A percentile compares a stretch with the other conserved stretches of the same genome.
Conservation (phyloP, 2,113 vertebrate genomes). For the Melierax canorus region DNA sequence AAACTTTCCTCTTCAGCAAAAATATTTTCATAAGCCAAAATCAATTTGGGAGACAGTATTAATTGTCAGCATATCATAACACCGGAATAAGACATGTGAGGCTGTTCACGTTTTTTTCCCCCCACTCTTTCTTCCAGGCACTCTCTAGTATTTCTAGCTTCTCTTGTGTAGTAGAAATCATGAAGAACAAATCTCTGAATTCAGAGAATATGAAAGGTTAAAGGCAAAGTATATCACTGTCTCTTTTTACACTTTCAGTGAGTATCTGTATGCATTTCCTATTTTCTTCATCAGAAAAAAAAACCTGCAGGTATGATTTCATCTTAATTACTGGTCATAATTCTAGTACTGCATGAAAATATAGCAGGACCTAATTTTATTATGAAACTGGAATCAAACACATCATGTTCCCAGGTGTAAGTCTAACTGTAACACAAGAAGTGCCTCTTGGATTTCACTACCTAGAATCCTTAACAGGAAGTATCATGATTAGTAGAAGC, state of each 20-base stretch:
- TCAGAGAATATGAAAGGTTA: background rate
- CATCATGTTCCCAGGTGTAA: background rate
- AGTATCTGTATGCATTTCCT: background rate
- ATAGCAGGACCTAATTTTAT: background rate
- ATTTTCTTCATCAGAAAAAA: background rate
- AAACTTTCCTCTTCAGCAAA: background rate
- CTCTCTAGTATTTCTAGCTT: background rate
- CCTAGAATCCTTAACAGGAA: background rate
- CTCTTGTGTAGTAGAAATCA: background rate
- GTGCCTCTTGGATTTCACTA: background rate
- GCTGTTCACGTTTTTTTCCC: background rate
- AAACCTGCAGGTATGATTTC: background rate
- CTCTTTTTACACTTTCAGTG: background rate
- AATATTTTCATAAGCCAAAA: background rate
- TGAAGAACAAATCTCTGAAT: background rate
- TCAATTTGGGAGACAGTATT: background rate
- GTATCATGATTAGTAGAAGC: background rate
- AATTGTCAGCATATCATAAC: background rate
- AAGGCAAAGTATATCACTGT: background rate
- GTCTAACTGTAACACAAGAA: background rate
- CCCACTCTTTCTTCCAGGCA: background rate
- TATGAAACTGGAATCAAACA: background rate
- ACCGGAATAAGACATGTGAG: background rate
- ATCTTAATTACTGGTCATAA: background rate
- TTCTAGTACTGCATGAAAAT: background rate